phyloP scores from a whole-genome alignment of 2,797 vertebrate genomes.

The Amblyopsis hoosieri region DNA sequence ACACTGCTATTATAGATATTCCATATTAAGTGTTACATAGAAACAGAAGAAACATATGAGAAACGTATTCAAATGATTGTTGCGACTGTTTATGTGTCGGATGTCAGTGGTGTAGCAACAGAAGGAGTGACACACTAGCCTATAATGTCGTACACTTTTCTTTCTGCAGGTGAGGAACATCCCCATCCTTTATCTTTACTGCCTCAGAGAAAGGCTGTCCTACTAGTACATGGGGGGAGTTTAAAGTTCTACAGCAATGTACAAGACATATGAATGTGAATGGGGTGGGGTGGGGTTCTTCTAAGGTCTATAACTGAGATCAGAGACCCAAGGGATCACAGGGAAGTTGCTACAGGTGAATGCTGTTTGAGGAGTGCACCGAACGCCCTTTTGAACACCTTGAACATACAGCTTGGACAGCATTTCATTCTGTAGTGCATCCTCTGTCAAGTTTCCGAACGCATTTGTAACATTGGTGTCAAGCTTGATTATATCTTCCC shows the following conservation, averaged over 20 bases:
- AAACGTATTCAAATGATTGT: too few relatives aligned
- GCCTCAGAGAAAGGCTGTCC: conserved; percentile 61
- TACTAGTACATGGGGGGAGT: conserved; percentile 55
- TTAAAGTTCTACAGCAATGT: conserved; percentile 37
- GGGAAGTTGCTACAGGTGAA: conserved; percentile 68
- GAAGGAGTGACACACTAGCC: conserved; percentile 8
- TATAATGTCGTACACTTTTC: conserved; percentile 33
- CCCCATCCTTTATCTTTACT: conserved; percentile 77
- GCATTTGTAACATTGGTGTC: conserved; percentile 29
- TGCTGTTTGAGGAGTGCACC: conserved; percentile 58
- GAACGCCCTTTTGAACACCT: conserved; percentile 52
- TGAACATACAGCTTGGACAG: conserved; percentile 44
- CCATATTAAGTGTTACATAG: conserved; percentile 15
- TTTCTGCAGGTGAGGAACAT: conserved; percentile 74
- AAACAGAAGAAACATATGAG: too few relatives aligned
- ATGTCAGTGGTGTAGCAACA: neutral
- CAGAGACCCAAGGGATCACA: conserved; percentile 76
- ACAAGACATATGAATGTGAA: conserved; percentile 53
- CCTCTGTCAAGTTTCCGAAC: conserved; percentile 55
- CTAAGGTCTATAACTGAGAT: conserved; percentile 71
- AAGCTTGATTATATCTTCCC: conserved; percentile 24
- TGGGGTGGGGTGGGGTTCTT: conserved; percentile 24
- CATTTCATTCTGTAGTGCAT: conserved; percentile 44
- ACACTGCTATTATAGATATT: conserved; percentile 16
- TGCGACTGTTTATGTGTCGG: too few relatives aligned